These are phyloP conservation scores for Coenonympha glycerion DNA, from an alignment of 2,888 invertebrate species.

Conservation along the genomic window DNA sequence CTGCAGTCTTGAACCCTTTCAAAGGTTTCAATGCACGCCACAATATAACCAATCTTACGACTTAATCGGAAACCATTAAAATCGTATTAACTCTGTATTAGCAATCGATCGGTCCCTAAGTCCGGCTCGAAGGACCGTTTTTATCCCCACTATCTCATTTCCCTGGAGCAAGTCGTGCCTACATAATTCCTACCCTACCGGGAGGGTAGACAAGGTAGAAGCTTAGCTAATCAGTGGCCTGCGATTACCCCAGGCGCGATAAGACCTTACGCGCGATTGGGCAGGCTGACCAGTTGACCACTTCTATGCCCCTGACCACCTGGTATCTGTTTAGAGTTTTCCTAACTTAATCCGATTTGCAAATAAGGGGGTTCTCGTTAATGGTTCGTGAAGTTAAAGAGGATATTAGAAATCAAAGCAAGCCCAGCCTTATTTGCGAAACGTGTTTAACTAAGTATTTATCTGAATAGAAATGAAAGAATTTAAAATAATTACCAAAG, in stretches of 20 bases:
- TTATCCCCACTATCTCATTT: slow-evolving; percentile 38
- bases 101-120: slow-evolving; percentile 23
- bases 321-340: slow-evolving; percentile 42
- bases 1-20: not conserved
- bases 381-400: slow-evolving; percentile 21
- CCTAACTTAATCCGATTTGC: slow-evolving; percentile 32
- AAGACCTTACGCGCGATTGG: slow-evolving; percentile 72
- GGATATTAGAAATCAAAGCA: slow-evolving; percentile 14
- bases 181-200: slow-evolving; percentile 64
- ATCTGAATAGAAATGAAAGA: too few relatives aligned
- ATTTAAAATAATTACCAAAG: too few relatives aligned
- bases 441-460: not conserved
- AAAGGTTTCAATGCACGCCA: not conserved
- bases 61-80: slow-evolving; percentile 12
- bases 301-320: slow-evolving; percentile 52
- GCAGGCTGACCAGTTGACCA: slow-evolving; percentile 68
- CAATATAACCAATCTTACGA: not conserved
- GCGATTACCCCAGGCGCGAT: slow-evolving; percentile 67
- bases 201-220: slow-evolving; percentile 60
- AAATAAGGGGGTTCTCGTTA: slow-evolving; percentile 19
- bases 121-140: slow-evolving; percentile 29
- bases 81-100: slow-evolving; percentile 25
- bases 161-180: slow-evolving; percentile 55
- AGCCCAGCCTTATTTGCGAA: too few relatives aligned
- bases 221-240: slow-evolving; percentile 70